phyloP scores from a whole-genome alignment of 2,113 vertebrate species.

The Petroica traversi region DNA sequence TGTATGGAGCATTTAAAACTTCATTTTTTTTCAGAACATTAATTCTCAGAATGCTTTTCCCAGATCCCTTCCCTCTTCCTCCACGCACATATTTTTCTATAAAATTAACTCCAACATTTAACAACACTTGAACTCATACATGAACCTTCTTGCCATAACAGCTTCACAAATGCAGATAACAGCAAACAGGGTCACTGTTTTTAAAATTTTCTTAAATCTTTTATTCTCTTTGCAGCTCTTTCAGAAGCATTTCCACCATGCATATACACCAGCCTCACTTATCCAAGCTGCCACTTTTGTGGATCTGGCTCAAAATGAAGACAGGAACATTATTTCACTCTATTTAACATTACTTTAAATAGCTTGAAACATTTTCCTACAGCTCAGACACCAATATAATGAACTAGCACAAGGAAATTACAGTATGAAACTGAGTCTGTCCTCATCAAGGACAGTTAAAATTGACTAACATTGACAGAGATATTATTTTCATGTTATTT shows the following conservation, averaged over 20 bases:
- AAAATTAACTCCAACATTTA: neutral
- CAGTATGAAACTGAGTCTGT: neutral
- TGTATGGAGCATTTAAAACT: neutral
- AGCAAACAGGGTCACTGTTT: neutral
- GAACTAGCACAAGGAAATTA: neutral
- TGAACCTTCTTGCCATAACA: neutral
- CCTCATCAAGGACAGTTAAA: neutral
- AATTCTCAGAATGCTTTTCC: neutral
- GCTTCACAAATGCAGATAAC: neutral
- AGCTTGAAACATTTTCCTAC: neutral
- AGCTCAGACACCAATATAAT: neutral
- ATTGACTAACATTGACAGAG: neutral
- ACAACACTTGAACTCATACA: neutral
- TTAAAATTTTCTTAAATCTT: neutral
- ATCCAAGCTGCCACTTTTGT: neutral
- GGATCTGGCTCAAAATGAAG: neutral
- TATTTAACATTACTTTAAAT: constrained; percentile 9
- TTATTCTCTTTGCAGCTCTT: neutral
- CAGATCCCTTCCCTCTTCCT: neutral
- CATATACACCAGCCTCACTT: neutral
- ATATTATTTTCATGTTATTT: neutral
- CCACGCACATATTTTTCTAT: neutral
- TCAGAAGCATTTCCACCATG: neutral
- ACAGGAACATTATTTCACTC: neutral
- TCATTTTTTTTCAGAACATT: neutral